Conservation (phyloP, 2,888 invertebrate genomes). For the Lypha dubia region DNA sequence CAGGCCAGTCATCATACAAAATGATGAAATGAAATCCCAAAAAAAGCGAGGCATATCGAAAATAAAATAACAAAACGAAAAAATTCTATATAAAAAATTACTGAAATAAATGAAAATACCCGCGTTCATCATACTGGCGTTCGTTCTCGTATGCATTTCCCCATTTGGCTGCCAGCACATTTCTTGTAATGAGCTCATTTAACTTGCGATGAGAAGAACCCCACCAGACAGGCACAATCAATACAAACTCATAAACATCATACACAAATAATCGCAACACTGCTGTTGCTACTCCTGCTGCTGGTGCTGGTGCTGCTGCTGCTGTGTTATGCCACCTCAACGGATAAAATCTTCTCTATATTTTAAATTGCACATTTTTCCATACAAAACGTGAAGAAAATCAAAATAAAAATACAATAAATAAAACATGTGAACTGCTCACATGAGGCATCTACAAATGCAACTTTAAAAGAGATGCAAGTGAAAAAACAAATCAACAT, state of each 20-base stretch:
- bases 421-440: conserved; percentile 43
- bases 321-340: conserved; percentile 37
- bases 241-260: not conserved
- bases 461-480: conserved; percentile 45
- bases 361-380: conserved; percentile 22
- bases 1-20: conserved; percentile 47
- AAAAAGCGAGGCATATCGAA: not conserved
- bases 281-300: too few relatives aligned
- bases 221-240: conserved; percentile 17
- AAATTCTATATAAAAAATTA: conserved; percentile 10
- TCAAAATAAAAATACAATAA: not conserved
- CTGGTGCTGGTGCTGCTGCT: too few relatives aligned
- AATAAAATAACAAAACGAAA: not conserved
- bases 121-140: conserved; percentile 7
- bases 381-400: conserved; percentile 29
- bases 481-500: conserved; percentile 56
- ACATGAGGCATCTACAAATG: conserved; percentile 53
- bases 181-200: conserved; percentile 66
- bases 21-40: conserved; percentile 52
- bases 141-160: conserved; percentile 70
- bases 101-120: conserved; percentile 47
- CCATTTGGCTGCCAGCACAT: conserved; percentile 70
- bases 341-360: conserved; percentile 34
- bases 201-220: conserved; percentile 40
- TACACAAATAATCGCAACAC: not conserved